Base-by-base conservation (phyloP, 37 sponge, comb jelly and placozoan genomes). In the Ianthella basta region DNA sequence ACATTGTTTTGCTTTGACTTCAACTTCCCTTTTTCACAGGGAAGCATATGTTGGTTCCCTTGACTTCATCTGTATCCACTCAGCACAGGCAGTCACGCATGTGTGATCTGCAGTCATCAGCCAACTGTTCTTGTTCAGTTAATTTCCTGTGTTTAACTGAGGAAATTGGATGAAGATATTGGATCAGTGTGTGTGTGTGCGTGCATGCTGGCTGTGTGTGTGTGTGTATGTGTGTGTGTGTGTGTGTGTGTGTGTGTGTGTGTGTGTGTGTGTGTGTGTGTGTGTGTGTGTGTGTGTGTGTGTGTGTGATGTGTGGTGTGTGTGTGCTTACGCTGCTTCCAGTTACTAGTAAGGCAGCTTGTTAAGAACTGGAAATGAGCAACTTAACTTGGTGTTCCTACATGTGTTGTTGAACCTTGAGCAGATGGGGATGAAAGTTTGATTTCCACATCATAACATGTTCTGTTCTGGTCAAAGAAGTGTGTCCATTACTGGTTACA, bases 21-120 rank as follows among this genome's bases (percentile, higher is more conserved):
- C 10, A 35, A 36, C 72, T 60, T 59, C 54, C 72, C 44, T 40
- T 59, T 86, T 68, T 37, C 83, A 10, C 74, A 95, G 95, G 92
- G 59, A 89, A 90, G 53, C 50, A 85, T 20, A 70, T 95, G 3
- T 72, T 95, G 53, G 92, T 95, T 34, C 95, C 95, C 21, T 39
- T 95, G 53, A 95, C 95, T 24, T 83, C 83, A 6, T 95, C 95
- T 64, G 95, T 95, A 95, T 95, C 95, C 95, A 88, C 21, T 23
- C 61, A 34, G n/a, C 30, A 36, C 2, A n/a, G n/a, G n/a, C n/a
- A n/a, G n/a, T n/a, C n/a, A n/a, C n/a, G n/a, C n/a, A n/a, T n/a
- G n/a, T n/a, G n/a, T n/a, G n/a, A n/a, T n/a, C n/a, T n/a, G n/a
- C n/a, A n/a, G n/a, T n/a, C n/a, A n/a, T n/a, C n/a, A n/a, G n/a